These are phyloP conservation scores for Bubalus kerabau DNA, from an alignment of 2,113 vertebrate genomes.

Conservation along the genomic window DNA sequence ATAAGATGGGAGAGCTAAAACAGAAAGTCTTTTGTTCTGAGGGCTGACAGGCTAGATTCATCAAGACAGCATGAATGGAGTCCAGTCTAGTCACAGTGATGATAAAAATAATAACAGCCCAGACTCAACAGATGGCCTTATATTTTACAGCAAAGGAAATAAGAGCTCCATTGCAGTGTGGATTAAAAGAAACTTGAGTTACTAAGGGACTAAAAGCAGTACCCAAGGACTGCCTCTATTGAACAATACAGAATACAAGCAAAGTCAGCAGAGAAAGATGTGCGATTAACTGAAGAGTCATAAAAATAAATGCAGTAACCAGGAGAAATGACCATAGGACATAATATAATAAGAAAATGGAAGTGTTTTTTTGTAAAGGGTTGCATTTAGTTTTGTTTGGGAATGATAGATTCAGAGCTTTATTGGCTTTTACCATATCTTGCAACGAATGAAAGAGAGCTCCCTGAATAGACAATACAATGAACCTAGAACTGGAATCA, in stretches of 20 bases:
- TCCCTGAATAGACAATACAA: not conserved
- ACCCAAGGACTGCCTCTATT: not conserved
- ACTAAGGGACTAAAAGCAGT: not conserved
- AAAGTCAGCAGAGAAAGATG: not conserved
- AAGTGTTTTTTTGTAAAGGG: not conserved
- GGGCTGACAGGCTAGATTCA: constrained; percentile 15
- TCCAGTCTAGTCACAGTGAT: not conserved
- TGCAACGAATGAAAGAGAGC: not conserved
- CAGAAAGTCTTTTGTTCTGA: constrained; percentile 23
- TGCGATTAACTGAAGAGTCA: not conserved
- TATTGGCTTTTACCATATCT: not conserved
- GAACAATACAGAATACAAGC: not conserved
- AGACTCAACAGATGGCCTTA: constrained; percentile 27
- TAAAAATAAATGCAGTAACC: not conserved
- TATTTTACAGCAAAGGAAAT: constrained; percentile 35
- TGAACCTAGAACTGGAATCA: not conserved
- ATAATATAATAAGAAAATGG: not conserved
- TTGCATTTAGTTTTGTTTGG: not conserved
- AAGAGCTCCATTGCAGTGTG: not conserved
- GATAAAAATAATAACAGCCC: constrained; percentile 42
- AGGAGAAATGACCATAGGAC: not conserved
- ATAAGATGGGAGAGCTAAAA: not conserved
- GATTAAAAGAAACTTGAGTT: constrained; percentile 12
- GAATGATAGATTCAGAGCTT: not conserved
- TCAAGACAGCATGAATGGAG: not conserved